phyloP scores from a whole-genome alignment of 2,888 invertebrate genomes.

The Prosopocoilus inquinatus region DNA sequence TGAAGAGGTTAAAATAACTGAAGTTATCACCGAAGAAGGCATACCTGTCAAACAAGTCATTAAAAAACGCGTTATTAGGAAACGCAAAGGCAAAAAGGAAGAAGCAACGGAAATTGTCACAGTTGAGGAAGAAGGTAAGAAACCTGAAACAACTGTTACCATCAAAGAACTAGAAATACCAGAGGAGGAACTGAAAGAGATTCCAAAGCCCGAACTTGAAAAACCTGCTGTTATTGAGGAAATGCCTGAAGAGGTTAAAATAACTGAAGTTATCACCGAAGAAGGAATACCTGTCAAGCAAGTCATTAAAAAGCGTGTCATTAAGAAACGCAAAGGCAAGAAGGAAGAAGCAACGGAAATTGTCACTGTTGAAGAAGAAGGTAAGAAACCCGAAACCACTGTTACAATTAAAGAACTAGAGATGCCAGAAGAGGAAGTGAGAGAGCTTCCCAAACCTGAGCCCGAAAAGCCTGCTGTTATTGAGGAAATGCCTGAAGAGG shows the following conservation, averaged over 20 bases:
- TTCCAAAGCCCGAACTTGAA: slow-evolving; percentile 2
- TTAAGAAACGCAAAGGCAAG: slow-evolving; percentile 32
- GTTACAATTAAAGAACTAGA: slow-evolving; percentile 32
- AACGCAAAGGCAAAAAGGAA: slow-evolving; percentile 36
- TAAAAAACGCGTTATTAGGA: slow-evolving; percentile 36
- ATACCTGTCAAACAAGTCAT: slow-evolving; percentile 27
- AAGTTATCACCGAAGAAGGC: slow-evolving; percentile 7
- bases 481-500: slow-evolving; percentile 47
- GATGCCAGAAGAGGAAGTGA: slow-evolving; percentile 28
- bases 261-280: slow-evolving; percentile 26
- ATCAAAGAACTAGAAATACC: slow-evolving; percentile 28
- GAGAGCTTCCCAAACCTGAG: slow-evolving; percentile 31
- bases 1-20: slow-evolving; percentile 31
- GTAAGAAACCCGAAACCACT: slow-evolving; percentile 38
- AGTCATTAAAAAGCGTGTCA: slow-evolving; percentile 28
- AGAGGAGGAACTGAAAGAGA: slow-evolving; percentile 4
- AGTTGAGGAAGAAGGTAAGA: slow-evolving; percentile 33
- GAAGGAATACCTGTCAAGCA: slow-evolving; percentile 42
- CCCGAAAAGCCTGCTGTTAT: slow-evolving; percentile 34
- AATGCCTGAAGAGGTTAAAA: slow-evolving; percentile 26
- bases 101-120: slow-evolving; percentile 37
- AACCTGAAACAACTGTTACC: slow-evolving; percentile 36
- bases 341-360: slow-evolving; percentile 38
- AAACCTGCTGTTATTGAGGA: slow-evolving; percentile 17
- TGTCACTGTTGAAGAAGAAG: slow-evolving; percentile 39